Conservation (phyloP, 2,888 invertebrate genomes). For the Agonopterix arenella region DNA sequence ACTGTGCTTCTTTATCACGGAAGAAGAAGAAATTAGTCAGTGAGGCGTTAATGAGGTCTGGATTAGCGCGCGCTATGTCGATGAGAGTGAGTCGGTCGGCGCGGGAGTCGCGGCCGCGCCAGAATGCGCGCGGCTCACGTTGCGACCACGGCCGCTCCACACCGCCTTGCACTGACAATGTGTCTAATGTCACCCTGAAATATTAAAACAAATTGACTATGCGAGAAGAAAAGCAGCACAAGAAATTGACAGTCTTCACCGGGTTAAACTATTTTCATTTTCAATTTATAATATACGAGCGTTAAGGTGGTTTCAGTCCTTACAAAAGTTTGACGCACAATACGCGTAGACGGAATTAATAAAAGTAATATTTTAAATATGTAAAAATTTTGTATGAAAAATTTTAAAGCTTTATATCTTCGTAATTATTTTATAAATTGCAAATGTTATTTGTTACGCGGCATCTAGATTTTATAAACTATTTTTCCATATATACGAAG, state of each 20-base stretch:
- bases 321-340: no score
- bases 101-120: slow-evolving; percentile 96
- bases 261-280: background rate
- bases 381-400: no score
- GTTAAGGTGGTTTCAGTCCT: no score
- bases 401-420: no score
- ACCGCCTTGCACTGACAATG: slow-evolving; percentile 92
- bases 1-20: slow-evolving; percentile 86
- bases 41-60: slow-evolving; percentile 91
- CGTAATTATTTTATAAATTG: no score
- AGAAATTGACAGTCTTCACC: no score
- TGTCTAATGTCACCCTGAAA: slow-evolving; percentile 89
- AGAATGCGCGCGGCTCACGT: slow-evolving; percentile 87
- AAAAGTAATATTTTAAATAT: no score
- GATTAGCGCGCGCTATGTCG: slow-evolving; percentile 81
- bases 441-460: no score
- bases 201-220: background rate
- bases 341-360: no score
- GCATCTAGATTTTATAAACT: no score
- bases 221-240: background rate
- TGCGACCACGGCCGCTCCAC: slow-evolving; percentile 83
- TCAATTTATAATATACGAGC: background rate
- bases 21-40: slow-evolving; percentile 98
- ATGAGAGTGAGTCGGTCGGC: slow-evolving; percentile 89
- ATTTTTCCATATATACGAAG: no score